A percentile compares a stretch with the other conserved stretches of the same genome.
These are phyloP conservation scores for Mugil cephalus DNA, from an alignment of 2,113 vertebrate genomes.

Conservation along the genomic window DNA sequence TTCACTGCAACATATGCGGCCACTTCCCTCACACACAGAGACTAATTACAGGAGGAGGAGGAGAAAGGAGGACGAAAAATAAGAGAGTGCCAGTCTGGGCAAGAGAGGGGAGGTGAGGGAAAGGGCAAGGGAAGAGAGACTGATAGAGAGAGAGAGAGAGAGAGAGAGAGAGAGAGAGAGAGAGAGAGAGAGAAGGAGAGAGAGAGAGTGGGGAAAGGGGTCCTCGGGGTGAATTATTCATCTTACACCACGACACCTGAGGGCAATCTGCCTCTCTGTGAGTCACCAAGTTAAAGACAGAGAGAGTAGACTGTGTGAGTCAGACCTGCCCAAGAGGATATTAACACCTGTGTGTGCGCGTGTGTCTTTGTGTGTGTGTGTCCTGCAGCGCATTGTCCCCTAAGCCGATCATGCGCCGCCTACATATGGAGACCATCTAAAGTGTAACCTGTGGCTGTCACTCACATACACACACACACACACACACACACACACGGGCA, in stretches of 20 bases:
- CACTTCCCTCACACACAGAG: constrained; percentile 50
- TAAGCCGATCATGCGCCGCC: constrained; percentile 69
- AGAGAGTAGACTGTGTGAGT: constrained; percentile 64
- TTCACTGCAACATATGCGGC: constrained; percentile 61
- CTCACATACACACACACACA: constrained; percentile 37
- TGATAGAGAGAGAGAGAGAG: constrained; percentile 10
- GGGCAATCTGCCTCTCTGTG: constrained; percentile 73
- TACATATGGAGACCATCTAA: constrained; percentile 65
- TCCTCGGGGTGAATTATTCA: constrained; percentile 79
- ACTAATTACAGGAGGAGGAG: constrained; percentile 69
- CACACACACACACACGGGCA: constrained; percentile 14
- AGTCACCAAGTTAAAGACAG: constrained; percentile 73
- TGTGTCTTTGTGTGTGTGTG: constrained; percentile 45
- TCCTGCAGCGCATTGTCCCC: constrained; percentile 63
- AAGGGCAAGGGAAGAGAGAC: constrained; percentile 35
- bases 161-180: constrained; percentile 30
- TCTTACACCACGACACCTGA: constrained; percentile 75
- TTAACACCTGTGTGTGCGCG: constrained; percentile 64
- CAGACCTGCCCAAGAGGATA: constrained; percentile 69
- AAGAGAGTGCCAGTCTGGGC: constrained; percentile 27
- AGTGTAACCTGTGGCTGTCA: constrained; percentile 67
- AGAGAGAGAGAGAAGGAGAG: neutral
- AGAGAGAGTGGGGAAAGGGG: constrained; percentile 33
- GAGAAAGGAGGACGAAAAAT: constrained; percentile 41
- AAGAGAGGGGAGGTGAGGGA: constrained; percentile 40